Evolutionary conservation across 2,797 vertebrate genomes (phyloP), one percentile per base, ranked within the genome.

Genomic region (Epinephelus awoara): DNA sequence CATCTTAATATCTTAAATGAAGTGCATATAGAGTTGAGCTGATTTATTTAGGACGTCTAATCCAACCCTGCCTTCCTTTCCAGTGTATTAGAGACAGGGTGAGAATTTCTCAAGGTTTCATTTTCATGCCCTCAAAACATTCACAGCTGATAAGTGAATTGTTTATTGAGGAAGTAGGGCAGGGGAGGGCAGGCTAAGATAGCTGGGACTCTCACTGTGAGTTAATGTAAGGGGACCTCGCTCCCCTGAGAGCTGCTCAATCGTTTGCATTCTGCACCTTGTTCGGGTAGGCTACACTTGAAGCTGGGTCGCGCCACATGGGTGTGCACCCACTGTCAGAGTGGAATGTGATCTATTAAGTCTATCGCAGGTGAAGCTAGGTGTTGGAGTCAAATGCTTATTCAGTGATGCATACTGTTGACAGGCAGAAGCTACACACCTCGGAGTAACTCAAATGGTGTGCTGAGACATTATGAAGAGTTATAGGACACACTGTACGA

Each of bases 141-240:
- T 78, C 46, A 75, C 61, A 66, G 50, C 77, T 86, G 84, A 87
- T 84, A 79, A 82, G 64, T 29, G 18, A 71, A 67, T 25, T 75
- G 75, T 86, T 91, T 86, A 63, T 59, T 70, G 76, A 63, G 59
- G 44, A 76, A 63, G 58, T 21, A 18, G 66, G 69, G 27, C 27
- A 56, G 62, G 19, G 55, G 61, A 47, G 57, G 42, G 38, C 21
- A 44, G 71, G 42, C 67, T 0, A 27, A 40, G 75, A 79, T 72
- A 80, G 81, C 70, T 57, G 55, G 38, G 23, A 51, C 10, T 47
- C 46, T 63, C 17, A 13, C 40, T 25, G 6, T 34, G 49, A 72
- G 29, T 2, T 50, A 23, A 44, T 71, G 44, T 18, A 42, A 47
- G 42, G 57, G n/a, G 3, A 40, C 25, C 6, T 18, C 0, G 7